These are phyloP conservation scores for Upupa epops DNA, from an alignment of 2,113 vertebrate genomes.

Conservation along the genomic window DNA sequence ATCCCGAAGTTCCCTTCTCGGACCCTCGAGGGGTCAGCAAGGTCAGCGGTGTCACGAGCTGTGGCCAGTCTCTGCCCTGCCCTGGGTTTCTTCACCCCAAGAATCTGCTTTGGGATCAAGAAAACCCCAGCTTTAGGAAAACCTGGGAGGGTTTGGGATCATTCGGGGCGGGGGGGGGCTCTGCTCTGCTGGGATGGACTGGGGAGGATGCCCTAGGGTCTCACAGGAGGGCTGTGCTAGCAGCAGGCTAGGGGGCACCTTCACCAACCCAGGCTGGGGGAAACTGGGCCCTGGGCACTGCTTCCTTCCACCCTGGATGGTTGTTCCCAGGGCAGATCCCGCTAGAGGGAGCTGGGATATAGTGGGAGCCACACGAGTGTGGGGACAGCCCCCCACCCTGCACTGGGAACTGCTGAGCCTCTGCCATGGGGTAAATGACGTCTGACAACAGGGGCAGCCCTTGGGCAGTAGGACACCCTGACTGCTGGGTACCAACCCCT, in stretches of 20 bases:
- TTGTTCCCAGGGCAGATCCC: neutral
- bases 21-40: fast-evolving
- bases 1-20: neutral
- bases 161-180: too few relatives aligned
- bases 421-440: neutral
- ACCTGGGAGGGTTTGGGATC: neutral
- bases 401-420: neutral
- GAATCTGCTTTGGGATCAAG: neutral
- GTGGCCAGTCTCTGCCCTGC: neutral
- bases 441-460: neutral
- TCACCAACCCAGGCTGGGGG: neutral
- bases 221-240: neutral
- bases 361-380: neutral
- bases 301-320: neutral
- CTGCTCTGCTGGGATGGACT: fast-evolving
- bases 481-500: neutral
- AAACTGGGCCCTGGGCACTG: neutral
- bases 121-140: neutral
- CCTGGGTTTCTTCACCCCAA: fast-evolving
- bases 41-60: neutral
- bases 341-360: slow-evolving; percentile 60
- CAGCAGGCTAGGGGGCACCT: neutral
- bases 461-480: neutral
- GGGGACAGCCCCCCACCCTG: neutral
- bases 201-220: neutral